Percentiles rank a stretch among this genome's conserved stretches.
Evolutionary conservation across 1,140 invertebrate species (phyloP).

Genomic region (Babylonia areolata): DNA sequence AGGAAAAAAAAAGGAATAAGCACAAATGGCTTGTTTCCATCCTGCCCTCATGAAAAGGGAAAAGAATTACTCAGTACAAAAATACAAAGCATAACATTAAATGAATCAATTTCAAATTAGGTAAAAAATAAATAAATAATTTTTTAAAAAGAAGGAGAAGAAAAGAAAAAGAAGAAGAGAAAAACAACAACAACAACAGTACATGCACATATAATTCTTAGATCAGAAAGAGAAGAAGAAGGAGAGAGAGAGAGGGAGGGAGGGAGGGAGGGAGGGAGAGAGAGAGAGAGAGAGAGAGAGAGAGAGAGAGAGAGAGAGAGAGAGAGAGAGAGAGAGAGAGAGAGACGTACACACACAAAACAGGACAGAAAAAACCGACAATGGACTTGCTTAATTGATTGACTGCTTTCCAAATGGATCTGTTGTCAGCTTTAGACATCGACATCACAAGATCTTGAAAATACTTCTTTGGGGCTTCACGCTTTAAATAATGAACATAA

Average conservation of each 20-base stretch:
- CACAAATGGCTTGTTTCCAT: no score
- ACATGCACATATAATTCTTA: not conserved
- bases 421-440: no score
- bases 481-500: no score
- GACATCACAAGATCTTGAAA: no score
- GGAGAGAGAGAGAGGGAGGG: slow-evolving; percentile 8
- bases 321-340: not conserved
- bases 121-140: not conserved
- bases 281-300: slow-evolving; percentile 8
- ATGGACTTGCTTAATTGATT: no score
- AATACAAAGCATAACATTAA: no score
- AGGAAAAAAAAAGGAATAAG: no score
- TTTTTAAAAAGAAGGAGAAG: slow-evolving; percentile 4
- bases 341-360: no score
- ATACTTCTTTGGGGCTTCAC: no score
- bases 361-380: no score
- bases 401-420: no score
- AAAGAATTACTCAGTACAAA: not conserved
- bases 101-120: slow-evolving; percentile 2
- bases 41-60: no score
- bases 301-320: not conserved
- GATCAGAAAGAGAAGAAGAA: not conserved
- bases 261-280: slow-evolving; percentile 19
- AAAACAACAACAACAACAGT: not conserved
- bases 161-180: not conserved